phyloP scores from a whole-genome alignment of 2,888 invertebrate species.

The Alloscopus bannaensis region DNA sequence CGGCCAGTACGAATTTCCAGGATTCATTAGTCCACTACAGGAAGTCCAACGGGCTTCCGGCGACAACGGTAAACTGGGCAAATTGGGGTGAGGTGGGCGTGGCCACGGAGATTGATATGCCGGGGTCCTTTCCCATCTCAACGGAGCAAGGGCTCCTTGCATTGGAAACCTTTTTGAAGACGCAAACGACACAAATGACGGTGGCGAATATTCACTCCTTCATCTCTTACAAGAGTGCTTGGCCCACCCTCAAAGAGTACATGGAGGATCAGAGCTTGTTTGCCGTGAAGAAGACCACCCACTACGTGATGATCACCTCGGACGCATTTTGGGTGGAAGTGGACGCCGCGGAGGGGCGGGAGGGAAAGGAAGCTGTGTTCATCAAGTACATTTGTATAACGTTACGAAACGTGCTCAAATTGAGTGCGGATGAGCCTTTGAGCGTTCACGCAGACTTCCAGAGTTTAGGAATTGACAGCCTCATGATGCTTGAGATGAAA shows the following conservation, averaged over 20 bases:
- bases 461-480: conserved; percentile 48
- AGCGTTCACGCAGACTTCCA: conserved; percentile 45
- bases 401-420: conserved; percentile 40
- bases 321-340: conserved; percentile 55
- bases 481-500: conserved; percentile 59
- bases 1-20: conserved; percentile 31
- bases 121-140: conserved; percentile 14
- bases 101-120: conserved; percentile 27
- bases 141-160: conserved; percentile 23
- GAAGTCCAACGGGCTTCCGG: conserved; percentile 31
- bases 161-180: conserved; percentile 21
- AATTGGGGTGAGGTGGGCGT: conserved; percentile 49
- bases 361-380: conserved; percentile 29
- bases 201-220: conserved; percentile 35
- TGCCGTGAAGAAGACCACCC: background rate
- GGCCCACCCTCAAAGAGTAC: conserved; percentile 9
- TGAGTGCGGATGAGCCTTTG: conserved; percentile 45
- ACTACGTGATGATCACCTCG: conserved; percentile 6
- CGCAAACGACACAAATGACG: conserved; percentile 1
- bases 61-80: conserved; percentile 51
- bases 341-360: conserved; percentile 27
- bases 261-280: background rate
- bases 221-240: background rate
- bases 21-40: conserved; percentile 31
- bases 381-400: conserved; percentile 25